Evolutionary conservation across 2,797 vertebrate species (phyloP).

Genomic region (Aldrovandia affinis): DNA sequence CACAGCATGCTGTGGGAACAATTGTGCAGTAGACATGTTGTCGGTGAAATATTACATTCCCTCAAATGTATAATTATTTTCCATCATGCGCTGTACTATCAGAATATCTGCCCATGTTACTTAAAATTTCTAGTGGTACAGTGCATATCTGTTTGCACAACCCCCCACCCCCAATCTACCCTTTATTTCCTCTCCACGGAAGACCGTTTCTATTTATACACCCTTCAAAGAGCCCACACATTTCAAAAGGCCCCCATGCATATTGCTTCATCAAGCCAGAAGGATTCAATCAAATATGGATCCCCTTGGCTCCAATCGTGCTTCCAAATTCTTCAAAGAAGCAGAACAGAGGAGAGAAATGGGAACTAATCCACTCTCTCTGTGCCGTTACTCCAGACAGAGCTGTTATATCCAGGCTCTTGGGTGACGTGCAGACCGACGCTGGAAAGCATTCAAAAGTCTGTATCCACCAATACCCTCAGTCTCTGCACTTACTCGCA

Average conservation of each 20-base stretch:
- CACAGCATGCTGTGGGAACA: neutral
- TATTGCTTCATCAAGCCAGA: conserved; percentile 4
- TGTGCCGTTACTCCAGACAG: neutral
- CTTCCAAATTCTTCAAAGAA: conserved; percentile 10
- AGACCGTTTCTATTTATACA: conserved; percentile 18
- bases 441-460: neutral
- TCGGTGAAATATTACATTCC: neutral
- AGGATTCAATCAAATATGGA: neutral
- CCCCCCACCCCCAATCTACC: neutral
- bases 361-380: conserved; percentile 12
- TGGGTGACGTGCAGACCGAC: neutral
- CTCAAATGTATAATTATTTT: neutral
- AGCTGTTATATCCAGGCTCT: neutral
- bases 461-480: neutral
- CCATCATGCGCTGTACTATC: neutral
- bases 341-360: neutral
- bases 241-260: conserved; percentile 14
- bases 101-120: neutral
- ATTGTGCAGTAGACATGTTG: neutral
- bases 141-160: conserved; percentile 9
- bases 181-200: conserved; percentile 20
- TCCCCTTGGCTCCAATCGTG: neutral
- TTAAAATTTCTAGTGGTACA: neutral
- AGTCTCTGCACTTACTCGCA: neutral
- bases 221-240: conserved; percentile 15